Base-by-base conservation (phyloP, 2,888 invertebrate genomes). In the Phaonia tiefii region DNA sequence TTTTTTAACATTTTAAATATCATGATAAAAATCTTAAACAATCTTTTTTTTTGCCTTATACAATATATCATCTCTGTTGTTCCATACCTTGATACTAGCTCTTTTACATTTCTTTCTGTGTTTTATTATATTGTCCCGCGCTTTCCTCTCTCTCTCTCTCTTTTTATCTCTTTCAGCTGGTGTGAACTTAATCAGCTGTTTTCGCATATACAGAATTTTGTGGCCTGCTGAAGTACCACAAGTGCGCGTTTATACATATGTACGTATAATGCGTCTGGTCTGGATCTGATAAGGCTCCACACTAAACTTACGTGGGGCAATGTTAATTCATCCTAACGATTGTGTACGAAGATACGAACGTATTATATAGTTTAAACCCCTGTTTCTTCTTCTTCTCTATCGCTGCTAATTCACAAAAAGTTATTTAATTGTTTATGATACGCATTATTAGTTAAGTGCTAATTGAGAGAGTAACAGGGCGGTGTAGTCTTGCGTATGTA, bases 161-260 rank as follows among this genome's bases (percentile, higher is more conserved):
- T 13, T 37, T 51, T 11, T 20, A 37, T 15, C 51, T 51, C 1
- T 51, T 2, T 46, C n/a, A n/a, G 17, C 3, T 3, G 26, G 37
- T 69, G 67, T 69, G 67, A 75, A 75, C 31, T 15, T 66, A 49
- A 67, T 69, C 75, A 75, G 67, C 75, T 75, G 75, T 69, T 75
- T 58, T 3, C 31, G 31, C 4, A 31, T 31, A 31, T 31, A 31
- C 31, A 31, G n/a, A n/a, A n/a, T 31, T 31, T 31, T 8, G 31
- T 8, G 31, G 8, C 31, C 31, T 31, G 8, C 31, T 5, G 8
- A 31, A 3, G 8, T 31, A 31, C 31, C 3, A 31, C 31, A 31
- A 20, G 5, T 20, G 13, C 1, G 58, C 8, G 15, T 31, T 11
- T 39, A n/a, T 56, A n/a, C 26, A 13, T 26, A 4, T 26, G 8